Evolutionary conservation across 2,113 vertebrate species (phyloP), one percentile per base, ranked within the genome.

Genomic region (Eolophus roseicapilla): DNA sequence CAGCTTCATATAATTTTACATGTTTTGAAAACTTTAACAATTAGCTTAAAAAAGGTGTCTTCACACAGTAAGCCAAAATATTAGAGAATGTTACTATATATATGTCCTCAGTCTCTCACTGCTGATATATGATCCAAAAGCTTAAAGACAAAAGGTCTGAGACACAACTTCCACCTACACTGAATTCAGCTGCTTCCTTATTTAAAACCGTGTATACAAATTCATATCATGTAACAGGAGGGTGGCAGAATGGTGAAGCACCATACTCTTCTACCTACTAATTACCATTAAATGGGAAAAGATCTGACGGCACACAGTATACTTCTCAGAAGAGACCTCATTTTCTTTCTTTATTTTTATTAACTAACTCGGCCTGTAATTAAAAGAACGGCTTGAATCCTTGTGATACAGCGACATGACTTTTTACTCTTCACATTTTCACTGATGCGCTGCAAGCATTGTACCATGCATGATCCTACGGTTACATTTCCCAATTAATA

Each of bases 391-490:
- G 55, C 63, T 76, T 35, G 47, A 50, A 19, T 81, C 79, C 37
- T 59, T 46, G 14, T 14, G n/a, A 37, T 37, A 60, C 60, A 82
- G 79, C 1, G 0, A 65, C 37, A 41, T 1, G 0, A 21, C 21
- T 41, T 78, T 39, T 35, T 43, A 2, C 60, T 35, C 64, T 13
- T 53, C 63, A 13, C 6, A 28, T 43, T 17, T 33, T 13, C 0
- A 0, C 60, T 27, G 46, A 65, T 4, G 37, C 0, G 3, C 19
- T n/a, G 25, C 15, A 11, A 3, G 37, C 1, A 0, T 10, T 24
- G 5, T 25, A 9, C 62, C 8, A 0, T 13, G 35, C 3, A 0
- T 6, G 50, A 47, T 37, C 62, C 16, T 10, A 33, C 4, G 1
- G 1, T 11, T 46, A 3, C 17, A 17, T 39, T 57, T 35, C 6